Base-by-base conservation (phyloP, 2,797 vertebrate genomes). In the Hemibagrus guttatus region DNA sequence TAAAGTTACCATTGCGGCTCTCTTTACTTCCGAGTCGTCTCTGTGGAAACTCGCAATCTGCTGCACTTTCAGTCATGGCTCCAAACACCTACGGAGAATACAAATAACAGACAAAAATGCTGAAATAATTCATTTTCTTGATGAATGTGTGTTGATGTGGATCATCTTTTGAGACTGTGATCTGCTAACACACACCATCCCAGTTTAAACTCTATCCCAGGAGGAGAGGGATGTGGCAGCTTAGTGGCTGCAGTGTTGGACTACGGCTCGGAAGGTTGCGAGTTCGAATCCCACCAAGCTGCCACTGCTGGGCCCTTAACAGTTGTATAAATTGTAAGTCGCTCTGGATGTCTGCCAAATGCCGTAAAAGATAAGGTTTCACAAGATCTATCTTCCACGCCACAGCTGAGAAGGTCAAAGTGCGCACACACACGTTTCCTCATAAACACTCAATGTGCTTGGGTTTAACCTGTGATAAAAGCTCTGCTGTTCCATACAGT, bases 31-130 rank as follows among this genome's bases (percentile, higher is more conserved):
- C 95, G 83, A 93, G 78, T 84, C 97, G 97, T 94, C 96, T 97
- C 95, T 97, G 97, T 89, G 94, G 92, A 88, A 94, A 92, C 82
- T 98, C 98, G 95, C 96, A 97, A 84, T 95, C 96, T 87, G 96
- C 96, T 95, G 97, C 97, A 96, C 98, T 97, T 92, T 97, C 97
- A 96, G 97, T 97, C 98, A 99, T 99, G 85, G 87, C 87, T 93
- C 87, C 90, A 91, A 90, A 92, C 90, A 93, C 92, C 96, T 96
- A 90, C 31, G 0, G 83, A 56, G n/a, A 88, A 83, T 79, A 84
- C 28, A 26, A 71, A 58, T 8, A 54, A 46, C 46, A 49, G 6
- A 39, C n/a, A 19, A 14, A 35, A 16, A 35, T 12, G 7, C 9
- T 9, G 5, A 52, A 19, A 42, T 16, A 0, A 9, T 3, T 28